These are phyloP conservation scores for Microplitis deprimator DNA, from an alignment of 2,888 invertebrate genomes.

Conservation along the genomic window DNA sequence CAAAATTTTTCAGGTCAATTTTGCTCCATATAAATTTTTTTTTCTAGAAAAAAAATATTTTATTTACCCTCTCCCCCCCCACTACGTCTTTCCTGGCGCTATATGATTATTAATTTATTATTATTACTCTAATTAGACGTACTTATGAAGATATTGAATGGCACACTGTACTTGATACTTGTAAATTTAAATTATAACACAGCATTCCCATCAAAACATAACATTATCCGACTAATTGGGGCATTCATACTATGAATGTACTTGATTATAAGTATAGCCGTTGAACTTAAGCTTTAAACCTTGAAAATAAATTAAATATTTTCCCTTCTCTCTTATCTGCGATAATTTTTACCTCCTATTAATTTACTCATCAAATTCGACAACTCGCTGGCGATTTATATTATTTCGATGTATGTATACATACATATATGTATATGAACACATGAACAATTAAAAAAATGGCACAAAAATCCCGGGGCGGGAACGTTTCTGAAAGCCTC, in stretches of 20 bases:
- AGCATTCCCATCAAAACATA: background rate
- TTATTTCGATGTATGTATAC: background rate
- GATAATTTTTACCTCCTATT: background rate
- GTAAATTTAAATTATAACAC: constrained; percentile 23
- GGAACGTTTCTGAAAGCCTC: constrained; percentile 7
- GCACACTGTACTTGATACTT: constrained; percentile 14
- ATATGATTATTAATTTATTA: background rate
- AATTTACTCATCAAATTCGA: background rate
- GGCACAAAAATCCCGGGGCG: background rate
- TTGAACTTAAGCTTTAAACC: constrained; percentile 10
- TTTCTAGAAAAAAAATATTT: too few species aligned
- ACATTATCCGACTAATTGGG: constrained; percentile 22
- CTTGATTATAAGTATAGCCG: constrained; percentile 41
- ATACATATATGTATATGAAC: background rate
- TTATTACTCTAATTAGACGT: background rate
- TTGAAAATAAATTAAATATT: background rate
- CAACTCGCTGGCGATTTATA: background rate
- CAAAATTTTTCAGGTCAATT: too few species aligned
- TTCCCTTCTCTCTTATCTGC: background rate
- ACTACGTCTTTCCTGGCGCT: too few species aligned
- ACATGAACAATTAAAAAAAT: background rate
- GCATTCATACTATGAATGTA: constrained; percentile 34
- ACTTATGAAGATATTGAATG: background rate
- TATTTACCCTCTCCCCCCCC: too few species aligned
- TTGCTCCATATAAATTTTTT: too few species aligned